Evolutionary conservation across 2,797 vertebrate genomes (phyloP).

Genomic region (Pangasius macronema): DNA sequence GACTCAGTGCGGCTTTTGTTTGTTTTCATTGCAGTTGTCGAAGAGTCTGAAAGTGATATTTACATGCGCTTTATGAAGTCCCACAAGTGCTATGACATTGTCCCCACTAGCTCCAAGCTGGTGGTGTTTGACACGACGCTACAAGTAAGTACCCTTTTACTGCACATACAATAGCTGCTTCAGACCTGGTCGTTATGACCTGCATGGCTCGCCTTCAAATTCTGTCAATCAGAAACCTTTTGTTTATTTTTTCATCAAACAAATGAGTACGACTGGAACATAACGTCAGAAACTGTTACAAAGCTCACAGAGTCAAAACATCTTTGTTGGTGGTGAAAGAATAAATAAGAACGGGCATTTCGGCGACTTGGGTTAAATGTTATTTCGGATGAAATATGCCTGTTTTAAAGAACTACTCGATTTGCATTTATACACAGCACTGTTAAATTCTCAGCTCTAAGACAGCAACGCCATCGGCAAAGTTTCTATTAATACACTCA

Average conservation of each 20-base stretch:
- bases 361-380: background rate
- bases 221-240: background rate
- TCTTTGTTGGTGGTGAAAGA: background rate
- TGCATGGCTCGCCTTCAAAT: background rate
- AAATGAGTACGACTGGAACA: background rate
- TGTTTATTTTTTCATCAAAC: slow-evolving; percentile 11
- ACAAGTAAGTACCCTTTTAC: slow-evolving; percentile 75
- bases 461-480: background rate
- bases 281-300: background rate
- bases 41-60: slow-evolving; percentile 92
- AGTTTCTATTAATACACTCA: background rate
- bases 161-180: background rate
- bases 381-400: background rate
- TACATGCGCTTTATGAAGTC: slow-evolving; percentile 97
- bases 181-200: background rate
- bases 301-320: background rate
- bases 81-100: slow-evolving; percentile 96
- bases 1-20: slow-evolving; percentile 8
- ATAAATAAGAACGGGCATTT: background rate
- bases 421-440: background rate
- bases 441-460: too few relatives aligned
- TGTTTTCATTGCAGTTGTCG: slow-evolving; percentile 70
- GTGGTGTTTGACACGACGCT: slow-evolving; percentile 94
- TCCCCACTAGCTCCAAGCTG: slow-evolving; percentile 94
- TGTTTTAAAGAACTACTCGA: background rate